Evolutionary conservation across 1,140 invertebrate species (phyloP), one percentile per base, ranked within the genome.

Genomic region (Anastrepha ludens): DNA sequence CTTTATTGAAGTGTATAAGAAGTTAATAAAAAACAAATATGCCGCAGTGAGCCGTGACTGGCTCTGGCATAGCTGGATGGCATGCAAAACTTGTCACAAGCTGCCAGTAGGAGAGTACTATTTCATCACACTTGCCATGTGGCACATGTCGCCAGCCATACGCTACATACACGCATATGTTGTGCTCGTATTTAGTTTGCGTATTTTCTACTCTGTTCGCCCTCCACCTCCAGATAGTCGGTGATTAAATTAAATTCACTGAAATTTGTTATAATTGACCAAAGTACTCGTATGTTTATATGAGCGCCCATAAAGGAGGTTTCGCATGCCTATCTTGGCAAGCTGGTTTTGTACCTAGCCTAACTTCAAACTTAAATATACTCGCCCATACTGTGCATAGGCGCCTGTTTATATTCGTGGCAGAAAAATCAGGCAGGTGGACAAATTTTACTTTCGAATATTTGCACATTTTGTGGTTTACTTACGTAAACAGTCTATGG

Each of bases 11-110:
- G n/a, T 55, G 47, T 47, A 81, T 4, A 81, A 58, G 74, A 55
- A 81, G 74, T 81, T 58, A 81, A 81, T 81, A 81, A 81, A 62
- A 81, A 81, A 81, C 74, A 81, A 81, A 81, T 81, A 55, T 81
- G 47, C 20, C 74, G 2, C 8, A 81, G 67, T 74, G 64, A 39
- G 70, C 11, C 41, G 39, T 74, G 50, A 55, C n/a, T 5, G n/a
- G n/a, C 17, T 58, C 74, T 55, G 20, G 9, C 2, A 20, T 2
- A 20, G n/a, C 6, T 50, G 8, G 3, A 17, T 81, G n/a, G n/a
- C 50, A 81, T 50, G 74, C 74, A 81, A 81, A 20, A n/a, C 39
- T 17, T 17, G 7, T 58, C 47, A 5, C 50, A 50, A 2, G 74
- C 74, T 29, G 74, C 74, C 41, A 55, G 17, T 17, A 20, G 8